phyloP scores from a whole-genome alignment of 2,888 invertebrate genomes.

The Clitarchus hookeri region DNA sequence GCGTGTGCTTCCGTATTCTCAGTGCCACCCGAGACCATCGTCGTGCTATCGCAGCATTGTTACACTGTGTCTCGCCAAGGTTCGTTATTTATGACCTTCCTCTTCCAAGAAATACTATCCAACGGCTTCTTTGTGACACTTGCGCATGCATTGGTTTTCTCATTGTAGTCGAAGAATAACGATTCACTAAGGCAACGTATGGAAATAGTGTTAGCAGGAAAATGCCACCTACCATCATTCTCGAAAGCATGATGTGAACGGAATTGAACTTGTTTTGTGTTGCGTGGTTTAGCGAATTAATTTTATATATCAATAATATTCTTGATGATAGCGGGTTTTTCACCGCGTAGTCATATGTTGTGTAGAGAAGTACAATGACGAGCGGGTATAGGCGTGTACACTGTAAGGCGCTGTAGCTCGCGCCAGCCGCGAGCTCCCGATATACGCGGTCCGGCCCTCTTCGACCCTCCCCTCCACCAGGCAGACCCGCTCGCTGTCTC shows the following conservation, averaged over 20 bases:
- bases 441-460: no score
- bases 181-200: not conserved
- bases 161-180: no score
- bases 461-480: no score
- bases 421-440: no score
- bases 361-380: no score
- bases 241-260: not conserved
- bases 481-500: no score
- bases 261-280: not conserved
- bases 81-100: not conserved
- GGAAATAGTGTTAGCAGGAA: not conserved
- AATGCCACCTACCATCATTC: not conserved
- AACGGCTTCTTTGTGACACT: not conserved
- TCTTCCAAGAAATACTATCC: not conserved
- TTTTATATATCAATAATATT: no score
- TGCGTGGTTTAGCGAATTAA: not conserved
- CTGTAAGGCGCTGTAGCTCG: no score
- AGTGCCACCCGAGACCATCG: not conserved
- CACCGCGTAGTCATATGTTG: no score
- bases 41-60: not conserved
- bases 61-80: not conserved
- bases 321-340: no score
- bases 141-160: not conserved
- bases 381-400: no score
- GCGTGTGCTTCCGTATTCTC: not conserved